Evolutionary conservation across 2,113 vertebrate species (phyloP).

Genomic region (Eupsittula cactorum): DNA sequence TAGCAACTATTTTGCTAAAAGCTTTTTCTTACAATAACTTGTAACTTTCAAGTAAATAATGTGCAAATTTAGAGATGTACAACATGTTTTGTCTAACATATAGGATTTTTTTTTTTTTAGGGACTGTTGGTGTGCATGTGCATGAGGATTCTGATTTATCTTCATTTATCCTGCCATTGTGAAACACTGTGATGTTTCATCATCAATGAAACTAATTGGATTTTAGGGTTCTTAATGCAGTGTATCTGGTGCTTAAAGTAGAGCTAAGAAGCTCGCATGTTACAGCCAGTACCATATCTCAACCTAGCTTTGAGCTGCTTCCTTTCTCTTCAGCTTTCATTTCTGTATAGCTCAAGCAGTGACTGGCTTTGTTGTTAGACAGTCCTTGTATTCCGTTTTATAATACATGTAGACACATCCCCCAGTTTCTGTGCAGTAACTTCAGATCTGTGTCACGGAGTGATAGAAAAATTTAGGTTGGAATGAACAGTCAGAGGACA

Average conservation of each 20-base stretch:
- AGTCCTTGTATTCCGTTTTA: neutral
- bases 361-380: neutral
- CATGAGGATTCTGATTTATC: neutral
- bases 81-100: neutral
- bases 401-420: fast-evolving
- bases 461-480: neutral
- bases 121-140: neutral
- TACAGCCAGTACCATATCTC: no score
- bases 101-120: neutral
- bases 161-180: neutral
- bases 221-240: neutral
- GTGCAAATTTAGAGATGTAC: fast-evolving
- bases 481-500: neutral
- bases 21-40: neutral
- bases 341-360: neutral
- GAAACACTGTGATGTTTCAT: neutral
- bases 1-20: neutral
- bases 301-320: neutral
- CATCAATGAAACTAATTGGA: fast-evolving
- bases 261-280: fast-evolving
- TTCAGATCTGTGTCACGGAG: neutral
- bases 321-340: neutral
- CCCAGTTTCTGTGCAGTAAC: neutral
- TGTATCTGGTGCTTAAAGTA: neutral
- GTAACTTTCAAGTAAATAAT: neutral